Evolutionary conservation across 2,888 invertebrate genomes (phyloP).

Genomic region (Cryptophagus acutangulus): DNA sequence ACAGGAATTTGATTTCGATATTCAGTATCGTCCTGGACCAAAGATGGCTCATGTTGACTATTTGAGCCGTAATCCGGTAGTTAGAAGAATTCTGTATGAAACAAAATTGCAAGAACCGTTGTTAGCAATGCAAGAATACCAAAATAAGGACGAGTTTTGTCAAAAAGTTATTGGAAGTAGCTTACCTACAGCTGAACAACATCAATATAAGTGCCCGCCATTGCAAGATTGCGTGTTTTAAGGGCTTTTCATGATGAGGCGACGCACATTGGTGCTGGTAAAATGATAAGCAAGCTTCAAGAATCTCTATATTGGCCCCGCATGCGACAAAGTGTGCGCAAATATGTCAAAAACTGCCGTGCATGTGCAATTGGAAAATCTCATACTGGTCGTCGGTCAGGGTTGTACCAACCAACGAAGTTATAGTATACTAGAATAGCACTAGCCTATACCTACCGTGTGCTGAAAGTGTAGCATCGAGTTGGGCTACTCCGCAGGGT

Average conservation of each 20-base stretch:
- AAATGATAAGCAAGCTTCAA: constrained; percentile 19
- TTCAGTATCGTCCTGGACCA: constrained; percentile 17
- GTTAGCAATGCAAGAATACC: too few species aligned
- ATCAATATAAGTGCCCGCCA: constrained; percentile 12
- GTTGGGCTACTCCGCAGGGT: too few species aligned
- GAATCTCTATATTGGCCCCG: constrained; percentile 21
- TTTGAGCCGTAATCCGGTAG: constrained; percentile 22
- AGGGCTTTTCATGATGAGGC: constrained; percentile 20
- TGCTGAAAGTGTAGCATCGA: too few species aligned
- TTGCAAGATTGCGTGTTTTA: too few species aligned
- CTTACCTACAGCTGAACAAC: constrained; percentile 15
- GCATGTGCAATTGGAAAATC: constrained; percentile 13
- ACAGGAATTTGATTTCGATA: constrained; percentile 18
- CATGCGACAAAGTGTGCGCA: constrained; percentile 21
- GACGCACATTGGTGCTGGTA: constrained; percentile 21
- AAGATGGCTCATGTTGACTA: constrained; percentile 21
- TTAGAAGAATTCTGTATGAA: constrained; percentile 15
- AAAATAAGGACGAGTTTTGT: too few species aligned
- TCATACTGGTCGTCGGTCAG: constrained; percentile 14
- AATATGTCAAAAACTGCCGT: constrained; percentile 19
- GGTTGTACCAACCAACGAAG: too few species aligned
- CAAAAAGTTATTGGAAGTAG: too few species aligned
- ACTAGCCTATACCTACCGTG: too few species aligned
- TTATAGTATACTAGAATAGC: too few species aligned
- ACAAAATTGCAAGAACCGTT: constrained; percentile 12